These are phyloP conservation scores for Probosciger aterrimus DNA, from an alignment of 2,113 vertebrate genomes.

Conservation along the genomic window DNA sequence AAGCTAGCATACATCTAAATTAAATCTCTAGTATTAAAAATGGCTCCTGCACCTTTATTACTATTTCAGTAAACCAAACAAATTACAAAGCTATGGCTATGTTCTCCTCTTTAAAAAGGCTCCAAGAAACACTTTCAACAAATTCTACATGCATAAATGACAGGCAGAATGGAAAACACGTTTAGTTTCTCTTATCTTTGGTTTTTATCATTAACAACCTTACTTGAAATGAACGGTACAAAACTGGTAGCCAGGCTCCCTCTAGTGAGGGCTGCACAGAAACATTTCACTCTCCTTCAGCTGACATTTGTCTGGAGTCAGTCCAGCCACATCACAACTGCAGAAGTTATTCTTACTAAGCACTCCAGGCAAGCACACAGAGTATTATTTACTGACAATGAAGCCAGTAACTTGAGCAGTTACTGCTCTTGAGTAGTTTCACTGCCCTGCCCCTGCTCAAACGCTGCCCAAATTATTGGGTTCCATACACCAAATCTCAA, in stretches of 20 bases:
- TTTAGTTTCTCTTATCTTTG: background rate
- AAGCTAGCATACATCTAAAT: background rate
- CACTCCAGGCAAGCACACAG: background rate
- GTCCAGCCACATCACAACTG: background rate
- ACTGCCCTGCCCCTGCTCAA: background rate
- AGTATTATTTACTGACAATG: background rate
- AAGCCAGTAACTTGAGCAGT: background rate
- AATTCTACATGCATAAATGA: background rate
- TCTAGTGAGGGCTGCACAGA: conserved; percentile 1
- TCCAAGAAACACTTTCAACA: background rate
- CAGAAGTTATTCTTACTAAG: background rate
- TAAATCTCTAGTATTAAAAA: background rate
- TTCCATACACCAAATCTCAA: background rate
- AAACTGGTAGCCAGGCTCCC: conserved; percentile 12
- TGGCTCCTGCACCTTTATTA: background rate
- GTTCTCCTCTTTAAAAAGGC: background rate
- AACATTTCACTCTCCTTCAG: background rate
- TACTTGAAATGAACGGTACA: background rate
- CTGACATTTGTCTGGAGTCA: background rate
- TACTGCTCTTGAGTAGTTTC: background rate
- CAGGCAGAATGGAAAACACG: background rate
- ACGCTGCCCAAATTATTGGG: background rate
- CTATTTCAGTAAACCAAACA: background rate
- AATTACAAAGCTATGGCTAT: background rate
- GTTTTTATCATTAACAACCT: background rate